Base-by-base conservation (phyloP, 1,140 invertebrate genomes). In the Neodiprion pinetum region DNA sequence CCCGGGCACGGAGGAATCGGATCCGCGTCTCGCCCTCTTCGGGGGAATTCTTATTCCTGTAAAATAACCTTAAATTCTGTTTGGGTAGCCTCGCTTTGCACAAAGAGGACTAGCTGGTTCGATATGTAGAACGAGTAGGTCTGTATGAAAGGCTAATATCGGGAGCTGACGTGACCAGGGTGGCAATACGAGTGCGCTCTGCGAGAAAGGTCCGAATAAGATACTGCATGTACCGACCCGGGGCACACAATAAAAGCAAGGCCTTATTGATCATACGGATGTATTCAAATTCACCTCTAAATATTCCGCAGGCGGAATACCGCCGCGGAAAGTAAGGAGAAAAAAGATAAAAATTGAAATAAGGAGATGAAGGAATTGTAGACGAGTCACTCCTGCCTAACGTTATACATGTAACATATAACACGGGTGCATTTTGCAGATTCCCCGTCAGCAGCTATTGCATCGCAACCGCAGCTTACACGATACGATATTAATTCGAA, bases 31-130 rank as follows among this genome's bases (percentile, higher is more conserved):
- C 10, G n/a, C 50, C n/a, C 50, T 14, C 50, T 14, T 53, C 50
- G 10, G 50, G n/a, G 50, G 10, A 53, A 53, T 53, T 53, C 50
- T 53, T 53, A 53, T 53, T 53, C 50, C 50, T 53, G 50, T 53
- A 53, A 53, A 53, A 53, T 53, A 53, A 53, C 50, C 50, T 53
- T 53, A 53, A 53, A 53, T 53, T 53, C 50, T 53, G 50, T 53
- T 53, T 53, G 50, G 50, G 50, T 21, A 21, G 17, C n/a, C 10
- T 10, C 50, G 10, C n/a, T 14, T 53, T 53, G 10, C 10, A 10
- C 10, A 10, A 53, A 53, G n/a, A n/a, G n/a, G 50, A n/a, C 10
- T 14, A 11, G 10, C 50, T 10, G 50, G n/a, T 14, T 53, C 50
- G 50, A 53, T 53, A 53, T 53, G 50, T 53, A 53, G 50, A 53